Conservation (phyloP, 2,797 vertebrate genomes). For the Triplophysa bombifrons region DNA sequence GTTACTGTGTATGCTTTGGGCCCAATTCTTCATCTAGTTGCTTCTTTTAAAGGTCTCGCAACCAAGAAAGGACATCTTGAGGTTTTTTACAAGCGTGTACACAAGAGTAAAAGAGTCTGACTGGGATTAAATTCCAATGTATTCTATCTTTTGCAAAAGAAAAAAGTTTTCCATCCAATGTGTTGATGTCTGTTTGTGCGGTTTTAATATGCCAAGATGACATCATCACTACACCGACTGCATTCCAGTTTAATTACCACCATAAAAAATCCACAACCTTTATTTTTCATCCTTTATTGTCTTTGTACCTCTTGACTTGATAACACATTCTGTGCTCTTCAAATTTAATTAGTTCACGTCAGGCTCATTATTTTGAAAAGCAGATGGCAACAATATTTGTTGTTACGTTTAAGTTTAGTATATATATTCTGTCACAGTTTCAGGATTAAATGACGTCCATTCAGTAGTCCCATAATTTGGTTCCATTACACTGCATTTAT, state of each 20-base stretch:
- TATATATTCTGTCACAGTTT: background rate
- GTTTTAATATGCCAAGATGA: background rate
- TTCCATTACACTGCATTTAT: too few relatives aligned
- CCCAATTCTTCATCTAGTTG: background rate
- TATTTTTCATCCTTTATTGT: background rate
- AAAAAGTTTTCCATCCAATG: background rate
- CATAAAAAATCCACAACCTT: too few relatives aligned
- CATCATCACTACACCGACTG: background rate
- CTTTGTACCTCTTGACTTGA: background rate
- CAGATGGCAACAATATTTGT: background rate
- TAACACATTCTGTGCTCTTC: too few relatives aligned
- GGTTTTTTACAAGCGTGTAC: background rate
- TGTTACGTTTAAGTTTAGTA: background rate
- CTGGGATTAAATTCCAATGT: background rate
- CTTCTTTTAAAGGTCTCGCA: background rate
- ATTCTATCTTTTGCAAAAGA: too few relatives aligned
- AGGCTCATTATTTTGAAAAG: background rate
- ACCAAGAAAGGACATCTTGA: background rate
- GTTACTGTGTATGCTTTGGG: background rate
- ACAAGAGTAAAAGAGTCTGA: background rate
- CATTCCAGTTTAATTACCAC: constrained; percentile 1
- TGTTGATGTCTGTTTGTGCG: background rate
- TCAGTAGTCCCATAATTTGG: too few relatives aligned
- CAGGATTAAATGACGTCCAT: too few relatives aligned
- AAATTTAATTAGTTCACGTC: background rate